Base-by-base conservation (phyloP, 2,113 vertebrate species). In the Siphamia tubifer region DNA sequence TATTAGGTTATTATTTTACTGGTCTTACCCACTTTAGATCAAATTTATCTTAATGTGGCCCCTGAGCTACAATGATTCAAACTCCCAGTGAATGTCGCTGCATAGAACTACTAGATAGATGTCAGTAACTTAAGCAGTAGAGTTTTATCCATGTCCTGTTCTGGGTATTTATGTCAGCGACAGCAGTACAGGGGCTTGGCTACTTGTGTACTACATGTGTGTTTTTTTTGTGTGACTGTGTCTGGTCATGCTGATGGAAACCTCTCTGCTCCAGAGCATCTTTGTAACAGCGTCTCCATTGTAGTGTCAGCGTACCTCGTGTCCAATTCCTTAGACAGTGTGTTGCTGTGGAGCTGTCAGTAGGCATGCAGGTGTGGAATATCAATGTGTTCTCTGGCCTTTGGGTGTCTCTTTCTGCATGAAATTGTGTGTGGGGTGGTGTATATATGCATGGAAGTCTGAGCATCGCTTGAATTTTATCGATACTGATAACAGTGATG, bases 291-390 rank as follows among this genome's bases (percentile, higher is more conserved):
- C 44, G 4, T 76, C 69, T 79, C 74, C 63, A 74, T 84, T 83
- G 74, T 85, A 77, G 76, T 78, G 80, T 85, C 73, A 77, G 69
- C 23, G 52, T 67, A 72, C 34, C 80, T 84, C 40, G 44, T 87
- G 82, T 88, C 79, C 83, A 83, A 82, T 83, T 79, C 80, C 71
- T 86, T 67, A 79, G 87, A 81, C 81, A 68, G 77, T 71, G 76
- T 74, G 70, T 58, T 83, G 77, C 86, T 71, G 77, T 75, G 85
- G 71, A 82, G 85, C 82, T 88, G 82, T 87, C 85, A 82, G 77
- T 51, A 74, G 73, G 57, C 65, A 80, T 61, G 52, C 83, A 81
- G 74, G 82, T 81, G 84, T 79, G 72, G 80, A 90, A 90, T 87
- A 88, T 81, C 84, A 88, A 87, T 87, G 73, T 51, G 65, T 30